phyloP scores from a whole-genome alignment of 2,797 vertebrate species.

The Brachymystax lenok region DNA sequence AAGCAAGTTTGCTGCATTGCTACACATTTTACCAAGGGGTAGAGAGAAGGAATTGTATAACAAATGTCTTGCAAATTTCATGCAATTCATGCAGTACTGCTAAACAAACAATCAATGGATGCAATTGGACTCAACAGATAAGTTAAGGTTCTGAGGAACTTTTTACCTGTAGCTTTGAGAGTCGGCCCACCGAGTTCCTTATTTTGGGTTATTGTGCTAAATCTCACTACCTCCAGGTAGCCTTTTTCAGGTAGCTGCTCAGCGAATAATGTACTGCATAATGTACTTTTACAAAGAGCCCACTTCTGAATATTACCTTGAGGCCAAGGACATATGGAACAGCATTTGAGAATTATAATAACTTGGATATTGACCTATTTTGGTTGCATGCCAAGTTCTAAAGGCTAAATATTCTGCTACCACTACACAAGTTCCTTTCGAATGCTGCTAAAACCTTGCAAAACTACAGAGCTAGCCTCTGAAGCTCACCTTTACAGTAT shows the following conservation, averaged over 20 bases:
- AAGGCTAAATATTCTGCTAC: conserved; percentile 12
- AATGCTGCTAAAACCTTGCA: conserved; percentile 14
- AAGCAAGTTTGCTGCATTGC: too few species aligned
- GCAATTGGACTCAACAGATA: conserved; percentile 4
- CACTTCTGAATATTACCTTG: conserved; percentile 62
- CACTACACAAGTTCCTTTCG: conserved; percentile 5
- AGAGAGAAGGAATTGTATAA: too few species aligned
- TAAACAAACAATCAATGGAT: conserved; percentile 2
- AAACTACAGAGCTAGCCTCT: neutral
- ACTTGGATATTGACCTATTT: conserved; percentile 21
- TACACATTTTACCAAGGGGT: too few species aligned
- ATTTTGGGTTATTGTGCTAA: neutral
- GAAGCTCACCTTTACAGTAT: neutral
- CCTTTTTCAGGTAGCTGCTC: conserved; percentile 53
- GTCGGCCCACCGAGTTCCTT: neutral
- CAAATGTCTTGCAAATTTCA: too few species aligned
- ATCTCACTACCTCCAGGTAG: neutral
- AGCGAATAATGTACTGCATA: conserved; percentile 55
- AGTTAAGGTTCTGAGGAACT: neutral
- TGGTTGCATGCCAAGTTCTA: conserved; percentile 38
- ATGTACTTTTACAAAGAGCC: conserved; percentile 15
- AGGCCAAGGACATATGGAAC: conserved; percentile 67
- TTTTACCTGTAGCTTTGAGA: neutral
- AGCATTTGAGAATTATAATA: conserved; percentile 53
- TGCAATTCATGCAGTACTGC: neutral